A percentile compares a stretch with the other conserved stretches of the same genome.
Evolutionary conservation across 2,113 vertebrate genomes (phyloP).

Genomic region (Boleophthalmus pectinirostris): DNA sequence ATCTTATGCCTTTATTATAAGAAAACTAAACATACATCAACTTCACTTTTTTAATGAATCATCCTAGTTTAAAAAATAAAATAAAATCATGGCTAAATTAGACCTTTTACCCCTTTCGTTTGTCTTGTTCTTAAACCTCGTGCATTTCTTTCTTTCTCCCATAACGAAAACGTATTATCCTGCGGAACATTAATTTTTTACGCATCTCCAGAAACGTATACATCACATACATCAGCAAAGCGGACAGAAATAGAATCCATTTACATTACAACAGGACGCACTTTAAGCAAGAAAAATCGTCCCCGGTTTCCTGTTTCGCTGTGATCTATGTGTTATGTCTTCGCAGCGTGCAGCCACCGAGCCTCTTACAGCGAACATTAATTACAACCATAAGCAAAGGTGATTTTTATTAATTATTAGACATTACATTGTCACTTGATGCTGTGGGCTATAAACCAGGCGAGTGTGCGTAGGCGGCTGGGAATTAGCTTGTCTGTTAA

Average conservation of each 20-base stretch:
- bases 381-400: slow-evolving; percentile 14
- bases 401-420: slow-evolving; percentile 10
- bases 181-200: not conserved
- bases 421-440: slow-evolving; percentile 2
- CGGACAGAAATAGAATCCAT: not conserved
- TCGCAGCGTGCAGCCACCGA: not conserved
- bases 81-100: not conserved
- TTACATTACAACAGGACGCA: not conserved
- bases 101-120: not conserved
- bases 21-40: not conserved
- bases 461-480: not conserved
- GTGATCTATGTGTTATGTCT: not conserved
- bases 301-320: not conserved
- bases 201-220: not conserved
- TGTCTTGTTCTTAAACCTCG: not conserved
- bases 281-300: slow-evolving; percentile 1
- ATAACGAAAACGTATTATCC: not conserved
- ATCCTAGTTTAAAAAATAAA: not conserved
- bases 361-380: not conserved
- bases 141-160: not conserved
- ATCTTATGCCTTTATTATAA: too few species aligned
- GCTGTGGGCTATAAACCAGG: not conserved
- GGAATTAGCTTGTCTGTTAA: slow-evolving; percentile 7
- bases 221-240: not conserved
- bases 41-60: not conserved